phyloP scores from a whole-genome alignment of 1,140 invertebrate species.

The Orchestia grillus region DNA sequence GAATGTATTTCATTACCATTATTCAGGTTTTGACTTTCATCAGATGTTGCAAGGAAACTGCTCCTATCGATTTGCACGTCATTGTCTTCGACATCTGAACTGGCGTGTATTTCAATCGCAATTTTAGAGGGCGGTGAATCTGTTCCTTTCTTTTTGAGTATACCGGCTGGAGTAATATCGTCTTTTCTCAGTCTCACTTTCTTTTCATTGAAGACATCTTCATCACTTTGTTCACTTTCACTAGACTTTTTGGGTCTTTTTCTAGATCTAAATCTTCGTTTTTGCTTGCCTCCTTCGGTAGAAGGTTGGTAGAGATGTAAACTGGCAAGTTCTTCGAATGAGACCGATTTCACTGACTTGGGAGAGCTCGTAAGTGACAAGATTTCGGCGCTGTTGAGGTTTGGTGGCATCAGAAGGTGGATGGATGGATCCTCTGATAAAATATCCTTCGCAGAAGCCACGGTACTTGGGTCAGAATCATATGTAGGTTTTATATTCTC shows the following conservation, averaged over 20 bases:
- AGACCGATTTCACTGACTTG: not conserved
- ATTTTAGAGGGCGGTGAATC: conserved; percentile 7
- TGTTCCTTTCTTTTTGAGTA: conserved; percentile 37
- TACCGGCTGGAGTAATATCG: not conserved
- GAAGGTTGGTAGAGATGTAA: not conserved
- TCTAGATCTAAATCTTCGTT: not conserved
- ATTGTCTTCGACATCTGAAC: not conserved
- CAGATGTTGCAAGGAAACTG: not conserved
- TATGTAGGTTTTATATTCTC: not conserved
- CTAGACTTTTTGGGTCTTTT: not conserved
- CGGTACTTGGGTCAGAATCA: not conserved
- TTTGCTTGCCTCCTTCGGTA: not conserved
- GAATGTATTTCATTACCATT: not conserved
- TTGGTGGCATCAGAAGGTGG: conserved; percentile 42
- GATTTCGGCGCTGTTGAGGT: not conserved
- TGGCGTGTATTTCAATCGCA: not conserved
- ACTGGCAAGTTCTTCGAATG: conserved; percentile 26
- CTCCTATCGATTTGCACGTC: not conserved
- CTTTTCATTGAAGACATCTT: not conserved
- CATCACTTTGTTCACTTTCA: conserved; percentile 19
- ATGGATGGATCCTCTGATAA: not conserved
- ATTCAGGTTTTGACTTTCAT: not conserved
- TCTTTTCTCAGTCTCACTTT: not conserved
- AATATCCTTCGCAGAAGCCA: not conserved
- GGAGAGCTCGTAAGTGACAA: not conserved